phyloP scores from a whole-genome alignment of 2,113 vertebrate genomes.

The Microcebus lehilahytsara region DNA sequence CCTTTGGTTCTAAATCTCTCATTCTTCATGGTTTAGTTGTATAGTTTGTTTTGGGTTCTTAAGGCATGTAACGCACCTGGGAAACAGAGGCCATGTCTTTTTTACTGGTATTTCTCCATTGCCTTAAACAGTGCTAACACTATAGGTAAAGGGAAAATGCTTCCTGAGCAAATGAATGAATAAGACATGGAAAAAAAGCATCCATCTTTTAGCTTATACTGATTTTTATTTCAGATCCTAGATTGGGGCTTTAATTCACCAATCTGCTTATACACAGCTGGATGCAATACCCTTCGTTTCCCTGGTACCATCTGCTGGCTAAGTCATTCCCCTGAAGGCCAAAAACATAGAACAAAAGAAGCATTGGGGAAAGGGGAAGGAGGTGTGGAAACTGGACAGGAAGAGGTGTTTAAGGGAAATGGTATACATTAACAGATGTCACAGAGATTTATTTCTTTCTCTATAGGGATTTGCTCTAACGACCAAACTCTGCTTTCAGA shows the following conservation, averaged over 20 bases:
- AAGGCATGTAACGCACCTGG: neutral
- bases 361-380: conserved; percentile 42
- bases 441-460: conserved; percentile 73
- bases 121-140: neutral
- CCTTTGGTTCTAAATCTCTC: neutral
- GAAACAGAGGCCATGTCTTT: neutral
- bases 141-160: neutral
- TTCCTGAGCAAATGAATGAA: conserved; percentile 34
- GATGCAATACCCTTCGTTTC: conserved; percentile 44
- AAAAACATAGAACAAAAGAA: conserved; percentile 64
- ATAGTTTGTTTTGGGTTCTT: neutral
- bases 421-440: conserved; percentile 66
- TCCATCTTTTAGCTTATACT: conserved; percentile 27
- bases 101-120: conserved; percentile 4
- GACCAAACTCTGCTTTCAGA: conserved; percentile 53
- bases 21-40: neutral
- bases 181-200: neutral
- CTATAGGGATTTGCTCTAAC: conserved; percentile 65
- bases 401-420: conserved; percentile 70
- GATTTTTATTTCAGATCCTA: conserved; percentile 49
- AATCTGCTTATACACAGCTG: conserved; percentile 47
- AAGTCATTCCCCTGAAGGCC: conserved; percentile 41
- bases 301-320: conserved; percentile 58
- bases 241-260: conserved; percentile 11
- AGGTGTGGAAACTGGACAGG: conserved; percentile 61